Percentiles rank a stretch among this genome's conserved stretches.
These are phyloP conservation scores for Hepsetus odoe DNA, from an alignment of 2,113 vertebrate genomes.

Conservation along the genomic window DNA sequence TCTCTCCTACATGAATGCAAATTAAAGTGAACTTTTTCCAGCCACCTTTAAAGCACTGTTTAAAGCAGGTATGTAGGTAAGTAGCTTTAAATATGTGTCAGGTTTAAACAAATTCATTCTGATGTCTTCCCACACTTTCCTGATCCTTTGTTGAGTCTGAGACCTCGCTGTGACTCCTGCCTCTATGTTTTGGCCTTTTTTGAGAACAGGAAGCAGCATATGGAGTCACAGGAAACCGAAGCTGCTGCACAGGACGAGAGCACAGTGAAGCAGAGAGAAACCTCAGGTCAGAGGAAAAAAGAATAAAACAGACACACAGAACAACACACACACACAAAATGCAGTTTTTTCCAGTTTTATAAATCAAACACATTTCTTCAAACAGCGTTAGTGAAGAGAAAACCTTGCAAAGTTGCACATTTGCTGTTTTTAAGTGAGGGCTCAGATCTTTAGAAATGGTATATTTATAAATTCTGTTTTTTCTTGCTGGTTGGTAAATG, in stretches of 20 bases:
- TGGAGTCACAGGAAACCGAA: constrained; percentile 65
- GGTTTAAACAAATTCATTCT: neutral
- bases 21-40: too few species aligned
- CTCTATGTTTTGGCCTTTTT: neutral
- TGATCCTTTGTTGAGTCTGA: neutral
- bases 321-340: neutral
- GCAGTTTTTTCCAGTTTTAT: too few species aligned
- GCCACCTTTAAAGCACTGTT: neutral
- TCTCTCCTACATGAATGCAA: too few species aligned
- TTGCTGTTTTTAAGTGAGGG: too few species aligned
- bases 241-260: constrained; percentile 61
- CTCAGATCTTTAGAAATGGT: too few species aligned
- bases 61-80: too few species aligned
- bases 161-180: neutral
- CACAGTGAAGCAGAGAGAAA: constrained; percentile 37
- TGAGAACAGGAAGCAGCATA: constrained; percentile 75
- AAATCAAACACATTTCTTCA: too few species aligned
- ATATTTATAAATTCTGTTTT: too few species aligned
- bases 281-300: constrained; percentile 64
- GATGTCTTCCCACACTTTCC: constrained; percentile 8
- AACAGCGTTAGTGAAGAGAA: too few species aligned
- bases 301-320: too few species aligned
- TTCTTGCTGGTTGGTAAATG: too few species aligned
- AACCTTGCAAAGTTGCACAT: too few species aligned
- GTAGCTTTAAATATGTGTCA: neutral